Conservation (phyloP, 2,888 invertebrate genomes). For the Aricia artaxerxes region DNA sequence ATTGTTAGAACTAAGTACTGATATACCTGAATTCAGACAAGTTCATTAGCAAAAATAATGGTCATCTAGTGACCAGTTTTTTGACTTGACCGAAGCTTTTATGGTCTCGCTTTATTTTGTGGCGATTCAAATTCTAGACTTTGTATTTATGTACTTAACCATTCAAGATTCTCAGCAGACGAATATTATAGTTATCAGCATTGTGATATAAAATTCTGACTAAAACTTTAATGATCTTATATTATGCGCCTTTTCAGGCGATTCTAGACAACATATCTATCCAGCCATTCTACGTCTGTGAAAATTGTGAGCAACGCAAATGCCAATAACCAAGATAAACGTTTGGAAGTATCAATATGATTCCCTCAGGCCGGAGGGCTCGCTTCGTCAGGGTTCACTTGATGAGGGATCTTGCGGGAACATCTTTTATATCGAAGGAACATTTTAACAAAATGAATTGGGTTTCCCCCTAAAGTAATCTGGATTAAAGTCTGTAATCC, state of each 20-base stretch:
- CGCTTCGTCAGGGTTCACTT: conserved; percentile 10
- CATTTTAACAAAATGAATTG: conserved; percentile 6
- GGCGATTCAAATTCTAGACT: too few relatives aligned
- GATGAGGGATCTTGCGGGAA: conserved; percentile 7
- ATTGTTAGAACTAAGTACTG: neutral
- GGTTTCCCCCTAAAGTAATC: neutral
- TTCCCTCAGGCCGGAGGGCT: neutral
- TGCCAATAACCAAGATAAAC: neutral
- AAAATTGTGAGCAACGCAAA: neutral
- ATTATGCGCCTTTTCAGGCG: too few relatives aligned
- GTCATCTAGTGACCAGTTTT: neutral
- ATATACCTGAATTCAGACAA: neutral
- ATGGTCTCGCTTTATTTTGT: too few relatives aligned
- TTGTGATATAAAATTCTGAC: too few relatives aligned
- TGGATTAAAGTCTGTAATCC: neutral
- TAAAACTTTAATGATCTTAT: too few relatives aligned
- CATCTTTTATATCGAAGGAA: neutral
- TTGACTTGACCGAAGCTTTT: neutral
- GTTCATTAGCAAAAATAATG: neutral
- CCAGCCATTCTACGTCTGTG: neutral
- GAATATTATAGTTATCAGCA: too few relatives aligned
- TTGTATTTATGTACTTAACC: too few relatives aligned
- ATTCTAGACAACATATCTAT: too few relatives aligned
- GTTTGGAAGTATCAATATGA: conserved; percentile 9
- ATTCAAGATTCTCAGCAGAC: too few relatives aligned